Evolutionary conservation across 1,140 invertebrate species (phyloP).

Genomic region (Pantala flavescens): DNA sequence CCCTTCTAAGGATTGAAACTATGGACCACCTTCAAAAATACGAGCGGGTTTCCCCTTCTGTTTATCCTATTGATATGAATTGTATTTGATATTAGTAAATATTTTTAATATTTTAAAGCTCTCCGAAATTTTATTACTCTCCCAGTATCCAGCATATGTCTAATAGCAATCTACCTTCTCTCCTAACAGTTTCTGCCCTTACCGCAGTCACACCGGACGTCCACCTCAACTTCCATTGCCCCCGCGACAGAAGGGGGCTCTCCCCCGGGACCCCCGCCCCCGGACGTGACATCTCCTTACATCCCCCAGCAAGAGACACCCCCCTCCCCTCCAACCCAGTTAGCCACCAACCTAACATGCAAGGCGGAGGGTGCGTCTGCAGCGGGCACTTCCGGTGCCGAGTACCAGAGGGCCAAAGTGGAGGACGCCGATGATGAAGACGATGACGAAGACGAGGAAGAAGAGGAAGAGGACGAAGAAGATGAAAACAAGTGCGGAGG

Average conservation of each 20-base stretch:
- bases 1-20: too few relatives aligned
- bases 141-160: too few relatives aligned
- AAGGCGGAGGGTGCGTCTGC: background rate
- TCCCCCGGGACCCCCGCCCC: background rate
- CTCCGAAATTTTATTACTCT: too few relatives aligned
- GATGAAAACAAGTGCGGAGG: slow-evolving; percentile 26
- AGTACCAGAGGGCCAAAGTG: background rate
- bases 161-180: background rate
- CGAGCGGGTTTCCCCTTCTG: too few relatives aligned
- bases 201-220: background rate
- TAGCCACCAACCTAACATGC: background rate
- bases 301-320: background rate
- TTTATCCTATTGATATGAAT: too few relatives aligned
- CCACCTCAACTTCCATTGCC: background rate
- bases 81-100: too few relatives aligned
- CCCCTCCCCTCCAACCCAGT: background rate
- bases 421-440: background rate
- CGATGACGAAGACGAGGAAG: slow-evolving; percentile 12
- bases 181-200: background rate
- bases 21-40: too few relatives aligned
- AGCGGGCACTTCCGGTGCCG: background rate
- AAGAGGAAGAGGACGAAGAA: slow-evolving; percentile 20
- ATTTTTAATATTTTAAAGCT: too few relatives aligned
- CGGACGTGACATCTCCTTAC: background rate
- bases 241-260: background rate